Percentiles rank a stretch among this genome's conserved stretches.
phyloP scores from a whole-genome alignment of 2,888 invertebrate genomes.

The Ischnus inquisitorius region DNA sequence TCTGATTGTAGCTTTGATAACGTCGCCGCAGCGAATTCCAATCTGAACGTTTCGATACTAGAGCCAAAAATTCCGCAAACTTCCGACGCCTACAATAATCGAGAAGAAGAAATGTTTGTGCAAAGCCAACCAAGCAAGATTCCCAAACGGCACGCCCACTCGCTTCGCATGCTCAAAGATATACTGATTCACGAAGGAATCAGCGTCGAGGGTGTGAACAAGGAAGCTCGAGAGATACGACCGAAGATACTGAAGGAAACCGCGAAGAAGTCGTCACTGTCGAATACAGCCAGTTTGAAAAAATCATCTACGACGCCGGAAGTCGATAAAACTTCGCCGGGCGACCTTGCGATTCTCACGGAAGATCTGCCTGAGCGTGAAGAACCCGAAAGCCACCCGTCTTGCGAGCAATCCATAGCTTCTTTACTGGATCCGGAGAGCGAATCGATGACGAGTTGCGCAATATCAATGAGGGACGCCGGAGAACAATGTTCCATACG shows the following conservation, averaged over 20 bases:
- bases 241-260: conserved; percentile 41
- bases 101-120: background rate
- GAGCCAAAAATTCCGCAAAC: background rate
- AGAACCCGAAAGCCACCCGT: background rate
- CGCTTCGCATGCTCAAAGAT: conserved; percentile 66
- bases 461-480: conserved; percentile 47
- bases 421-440: conserved; percentile 43
- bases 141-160: conserved; percentile 58
- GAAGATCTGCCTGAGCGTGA: conserved; percentile 31
- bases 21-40: background rate
- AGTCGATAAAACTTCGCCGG: conserved; percentile 34
- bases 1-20: conserved; percentile 23
- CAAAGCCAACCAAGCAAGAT: conserved; percentile 22
- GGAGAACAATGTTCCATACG: conserved; percentile 48
- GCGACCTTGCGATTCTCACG: conserved; percentile 56
- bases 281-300: conserved; percentile 9
- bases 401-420: conserved; percentile 28
- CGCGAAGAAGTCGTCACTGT: conserved; percentile 35
- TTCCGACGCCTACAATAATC: background rate
- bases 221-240: conserved; percentile 21
- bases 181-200: conserved; percentile 63
- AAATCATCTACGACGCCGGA: background rate
- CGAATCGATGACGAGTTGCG: conserved; percentile 44
- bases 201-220: conserved; percentile 25
- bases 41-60: conserved; percentile 1